Percentiles rank a stretch among this genome's conserved stretches.
phyloP scores from a whole-genome alignment of 1,140 invertebrate genomes.

The Hypsibius dujardini region DNA sequence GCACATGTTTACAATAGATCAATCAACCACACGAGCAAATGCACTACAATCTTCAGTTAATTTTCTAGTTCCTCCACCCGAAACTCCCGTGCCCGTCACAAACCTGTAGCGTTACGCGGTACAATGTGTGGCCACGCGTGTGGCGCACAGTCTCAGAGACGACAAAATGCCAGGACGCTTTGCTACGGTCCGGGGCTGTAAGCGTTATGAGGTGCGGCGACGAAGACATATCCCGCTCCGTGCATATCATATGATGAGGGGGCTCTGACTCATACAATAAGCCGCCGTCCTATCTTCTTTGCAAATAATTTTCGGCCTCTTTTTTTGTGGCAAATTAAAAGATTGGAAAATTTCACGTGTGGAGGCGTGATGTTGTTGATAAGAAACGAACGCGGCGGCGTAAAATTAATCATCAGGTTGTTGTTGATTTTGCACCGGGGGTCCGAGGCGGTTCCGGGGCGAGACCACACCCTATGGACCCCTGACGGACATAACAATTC shows the following conservation, averaged over 20 bases:
- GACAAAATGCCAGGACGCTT: constrained; percentile 12
- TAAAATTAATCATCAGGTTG: background rate
- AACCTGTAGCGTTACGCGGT: constrained; percentile 7
- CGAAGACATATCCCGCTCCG: too few relatives aligned
- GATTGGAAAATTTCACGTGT: background rate
- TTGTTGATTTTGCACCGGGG: background rate
- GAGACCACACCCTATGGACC: background rate
- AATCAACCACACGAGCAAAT: background rate
- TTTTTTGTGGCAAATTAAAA: background rate
- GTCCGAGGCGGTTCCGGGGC: background rate
- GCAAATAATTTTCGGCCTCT: background rate
- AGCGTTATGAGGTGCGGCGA: background rate
- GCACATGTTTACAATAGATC: background rate
- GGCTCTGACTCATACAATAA: background rate
- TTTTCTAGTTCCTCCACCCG: background rate
- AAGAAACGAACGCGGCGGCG: background rate
- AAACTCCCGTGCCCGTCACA: background rate
- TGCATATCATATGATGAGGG: too few relatives aligned
- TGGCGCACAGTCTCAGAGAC: constrained; percentile 5
- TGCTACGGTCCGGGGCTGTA: background rate
- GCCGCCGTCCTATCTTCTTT: background rate
- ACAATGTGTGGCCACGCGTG: background rate
- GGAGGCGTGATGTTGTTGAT: background rate
- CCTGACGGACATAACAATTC: background rate
- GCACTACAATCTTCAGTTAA: background rate